Base-by-base conservation (phyloP, 2,888 invertebrate genomes). In the Athrips mouffetella region DNA sequence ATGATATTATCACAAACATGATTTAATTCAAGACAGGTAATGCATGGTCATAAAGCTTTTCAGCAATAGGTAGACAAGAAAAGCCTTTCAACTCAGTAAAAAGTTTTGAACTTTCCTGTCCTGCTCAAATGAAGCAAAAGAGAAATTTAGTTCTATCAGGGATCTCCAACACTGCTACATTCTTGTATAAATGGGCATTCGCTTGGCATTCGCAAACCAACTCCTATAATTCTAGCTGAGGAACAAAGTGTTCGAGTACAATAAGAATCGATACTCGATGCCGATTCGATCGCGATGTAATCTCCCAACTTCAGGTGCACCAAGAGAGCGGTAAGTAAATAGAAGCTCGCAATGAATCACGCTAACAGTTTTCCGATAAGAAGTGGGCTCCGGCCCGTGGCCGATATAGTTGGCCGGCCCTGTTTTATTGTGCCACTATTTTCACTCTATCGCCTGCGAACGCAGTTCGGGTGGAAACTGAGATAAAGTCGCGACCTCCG, bases 361-460 rank as follows among this genome's bases (percentile, higher is more conserved):
- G 60, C 67, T 75, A 80, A 84, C 82, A 73, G 83, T 82, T 85
- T 84, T 75, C 79, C 81, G 80, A 81, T 82, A 81, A 81, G 78
- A 67, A 75, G 72, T 68, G 70, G 72, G 65, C 67, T 60, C 67
- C 70, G 64, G 66, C 63, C 13, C 67, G 69, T 60, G 55, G 58
- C 68, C 74, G 76, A 80, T 76, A 76, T 69, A 79, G 73, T 75
- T 70, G 73, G 64, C 65, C 69, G 61, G 74, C 68, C 71, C 77
- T 80, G 80, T 80, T 83, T 85, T 85, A 86, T 83, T 84, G 84
- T 84, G 75, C 75, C 66, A 81, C 77, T 81, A 85, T 85, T 85
- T 84, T 80, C 80, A 76, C 71, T 76, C 75, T 81, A 83, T 83
- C 83, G 84, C 76, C 67, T 68, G 70, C 65, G 74, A 75, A 76